These are phyloP conservation scores for Leucoma salicis DNA, from an alignment of 2,888 invertebrate species.

Conservation along the genomic window DNA sequence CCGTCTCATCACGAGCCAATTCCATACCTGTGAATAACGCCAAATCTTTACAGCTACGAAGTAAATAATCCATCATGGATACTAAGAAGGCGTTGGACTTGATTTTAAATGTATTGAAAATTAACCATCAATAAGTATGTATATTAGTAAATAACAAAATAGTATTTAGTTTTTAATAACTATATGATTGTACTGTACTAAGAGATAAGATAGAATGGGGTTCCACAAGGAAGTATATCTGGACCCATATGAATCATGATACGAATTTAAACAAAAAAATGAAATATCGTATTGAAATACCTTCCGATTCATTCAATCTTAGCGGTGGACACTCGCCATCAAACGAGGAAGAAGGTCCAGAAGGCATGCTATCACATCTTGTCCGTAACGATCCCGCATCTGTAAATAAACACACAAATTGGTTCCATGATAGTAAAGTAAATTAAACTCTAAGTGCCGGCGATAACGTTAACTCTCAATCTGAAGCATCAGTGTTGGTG, in stretches of 20 bases:
- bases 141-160: too few relatives aligned
- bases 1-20: conserved; percentile 61
- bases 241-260: too few relatives aligned
- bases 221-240: not conserved
- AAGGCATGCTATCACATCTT: conserved; percentile 92
- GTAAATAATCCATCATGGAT: too few relatives aligned
- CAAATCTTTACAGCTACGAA: too few relatives aligned
- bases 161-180: too few relatives aligned
- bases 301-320: conserved; percentile 61
- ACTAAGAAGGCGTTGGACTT: too few relatives aligned
- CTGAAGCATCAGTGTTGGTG: not conserved
- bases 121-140: too few relatives aligned
- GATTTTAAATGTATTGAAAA: too few relatives aligned
- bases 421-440: conserved; percentile 1
- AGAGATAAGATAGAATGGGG: too few relatives aligned
- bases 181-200: too few relatives aligned
- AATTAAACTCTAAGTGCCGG: conserved; percentile 6
- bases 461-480: conserved; percentile 11
- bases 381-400: conserved; percentile 80
- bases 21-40: conserved; percentile 46
- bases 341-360: conserved; percentile 85
- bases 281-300: conserved; percentile 23
- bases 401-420: conserved; percentile 44
- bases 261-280: too few relatives aligned
- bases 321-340: conserved; percentile 82